A percentile compares a stretch with the other conserved stretches of the same genome.
phyloP scores from a whole-genome alignment of 2,113 vertebrate genomes.

The Brachypodius melanocephalos region DNA sequence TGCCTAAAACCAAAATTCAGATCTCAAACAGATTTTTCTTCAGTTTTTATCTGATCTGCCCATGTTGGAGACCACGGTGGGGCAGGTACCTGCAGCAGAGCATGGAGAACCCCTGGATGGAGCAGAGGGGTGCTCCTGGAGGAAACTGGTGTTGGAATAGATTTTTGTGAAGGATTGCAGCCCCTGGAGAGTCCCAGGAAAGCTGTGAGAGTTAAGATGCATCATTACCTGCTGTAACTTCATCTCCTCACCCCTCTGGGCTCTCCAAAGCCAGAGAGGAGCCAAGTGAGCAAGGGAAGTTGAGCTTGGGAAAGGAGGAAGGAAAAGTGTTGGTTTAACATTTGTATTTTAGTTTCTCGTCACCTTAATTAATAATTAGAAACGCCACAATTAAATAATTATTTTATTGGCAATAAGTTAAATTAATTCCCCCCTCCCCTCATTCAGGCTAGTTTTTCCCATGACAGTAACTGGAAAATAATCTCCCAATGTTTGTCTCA shows the following conservation, averaged over 20 bases:
- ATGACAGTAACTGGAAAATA: accelerated
- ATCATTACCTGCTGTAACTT: background rate
- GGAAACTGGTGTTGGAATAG: background rate
- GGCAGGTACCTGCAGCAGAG: background rate
- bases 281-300: background rate
- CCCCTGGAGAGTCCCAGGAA: background rate
- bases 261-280: background rate
- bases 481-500: background rate
- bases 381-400: background rate
- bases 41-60: background rate
- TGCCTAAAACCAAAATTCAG: background rate
- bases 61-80: too few relatives aligned
- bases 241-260: accelerated
- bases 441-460: background rate
- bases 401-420: background rate
- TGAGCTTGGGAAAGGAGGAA: background rate
- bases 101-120: background rate
- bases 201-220: background rate
- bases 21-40: background rate
- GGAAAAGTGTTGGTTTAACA: background rate
- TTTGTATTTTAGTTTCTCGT: background rate
- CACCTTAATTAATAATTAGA: background rate
- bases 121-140: background rate
- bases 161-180: background rate
- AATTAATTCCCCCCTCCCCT: background rate